These are phyloP conservation scores for Agriopis leucophaearia DNA, from an alignment of 2,888 invertebrate genomes.

Conservation along the genomic window DNA sequence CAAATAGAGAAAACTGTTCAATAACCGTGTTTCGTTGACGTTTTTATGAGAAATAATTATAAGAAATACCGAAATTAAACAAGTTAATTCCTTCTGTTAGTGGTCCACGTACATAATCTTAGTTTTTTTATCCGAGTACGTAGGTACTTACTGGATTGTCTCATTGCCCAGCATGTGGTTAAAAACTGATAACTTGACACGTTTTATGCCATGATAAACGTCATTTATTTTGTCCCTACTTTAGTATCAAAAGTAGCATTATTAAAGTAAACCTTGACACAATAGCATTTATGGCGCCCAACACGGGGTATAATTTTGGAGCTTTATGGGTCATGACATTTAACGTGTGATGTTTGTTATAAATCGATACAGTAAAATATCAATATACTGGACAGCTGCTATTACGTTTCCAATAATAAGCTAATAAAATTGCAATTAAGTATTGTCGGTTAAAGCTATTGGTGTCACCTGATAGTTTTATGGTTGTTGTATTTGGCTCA, in stretches of 20 bases:
- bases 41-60: background rate
- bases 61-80: background rate
- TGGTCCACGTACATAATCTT: too few species aligned
- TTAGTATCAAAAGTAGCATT: background rate
- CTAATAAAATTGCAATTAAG: slow-evolving; percentile 10
- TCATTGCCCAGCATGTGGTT: background rate
- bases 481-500: background rate
- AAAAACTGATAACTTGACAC: background rate
- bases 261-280: background rate
- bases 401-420: slow-evolving; percentile 5
- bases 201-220: background rate
- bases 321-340: slow-evolving; percentile 6
- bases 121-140: too few species aligned
- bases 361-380: slow-evolving; percentile 2
- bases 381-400: background rate
- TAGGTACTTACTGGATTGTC: too few species aligned
- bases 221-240: background rate
- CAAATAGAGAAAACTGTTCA: background rate
- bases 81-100: too few species aligned
- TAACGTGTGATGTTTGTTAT: background rate
- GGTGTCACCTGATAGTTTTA: background rate
- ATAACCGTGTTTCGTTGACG: background rate
- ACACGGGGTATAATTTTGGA: slow-evolving; percentile 8
- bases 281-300: slow-evolving; percentile 24
- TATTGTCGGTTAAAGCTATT: background rate